Conservation (phyloP, 2,113 vertebrate species). For the Sapayoa aenigma region DNA sequence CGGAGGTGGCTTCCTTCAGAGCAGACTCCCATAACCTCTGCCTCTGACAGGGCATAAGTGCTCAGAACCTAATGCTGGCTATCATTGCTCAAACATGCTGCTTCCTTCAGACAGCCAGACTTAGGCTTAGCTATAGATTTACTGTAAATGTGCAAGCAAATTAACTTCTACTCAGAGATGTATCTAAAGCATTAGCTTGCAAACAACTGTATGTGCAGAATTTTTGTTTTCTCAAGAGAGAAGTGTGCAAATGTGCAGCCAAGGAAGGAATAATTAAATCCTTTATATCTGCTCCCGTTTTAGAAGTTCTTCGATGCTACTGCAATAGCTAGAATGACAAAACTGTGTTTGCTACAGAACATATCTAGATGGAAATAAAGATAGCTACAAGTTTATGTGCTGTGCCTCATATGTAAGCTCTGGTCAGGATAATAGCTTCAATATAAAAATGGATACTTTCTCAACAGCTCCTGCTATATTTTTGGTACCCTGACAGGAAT, state of each 20-base stretch:
- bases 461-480: background rate
- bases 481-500: background rate
- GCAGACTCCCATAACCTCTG: fast-evolving
- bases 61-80: background rate
- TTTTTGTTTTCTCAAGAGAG: background rate
- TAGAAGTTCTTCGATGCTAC: background rate
- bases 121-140: background rate
- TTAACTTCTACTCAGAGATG: background rate
- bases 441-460: background rate
- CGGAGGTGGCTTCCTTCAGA: background rate
- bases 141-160: background rate
- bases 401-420: background rate
- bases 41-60: background rate
- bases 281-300: background rate
- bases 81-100: background rate
- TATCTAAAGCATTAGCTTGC: background rate
- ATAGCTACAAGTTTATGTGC: background rate
- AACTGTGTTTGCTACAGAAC: background rate
- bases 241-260: background rate
- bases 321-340: background rate
- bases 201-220: background rate
- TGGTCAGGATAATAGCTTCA: conserved; percentile 2
- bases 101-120: background rate
- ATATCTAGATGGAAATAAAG: conserved; percentile 6
- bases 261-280: background rate